Evolutionary conservation across 2,797 vertebrate genomes (phyloP), one percentile per base, ranked within the genome.

Genomic region (Delichon dasypus): DNA sequence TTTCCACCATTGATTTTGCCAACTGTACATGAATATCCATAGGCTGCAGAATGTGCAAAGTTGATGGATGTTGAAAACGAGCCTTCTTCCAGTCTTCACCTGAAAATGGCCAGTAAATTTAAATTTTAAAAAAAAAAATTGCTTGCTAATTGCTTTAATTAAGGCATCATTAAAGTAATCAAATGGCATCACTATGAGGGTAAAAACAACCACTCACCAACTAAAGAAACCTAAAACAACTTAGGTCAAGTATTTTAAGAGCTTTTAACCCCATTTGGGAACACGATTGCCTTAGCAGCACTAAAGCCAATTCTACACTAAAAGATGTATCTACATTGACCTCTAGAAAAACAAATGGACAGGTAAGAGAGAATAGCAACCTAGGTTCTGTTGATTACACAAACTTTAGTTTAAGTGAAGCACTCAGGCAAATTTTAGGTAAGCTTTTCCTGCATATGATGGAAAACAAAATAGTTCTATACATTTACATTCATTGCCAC

Each of bases 1-100:
- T 99, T 54, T 99, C 99, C 89, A 99, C 98, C 99, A 99, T 99
- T 4, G 99, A 98, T 96, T 99, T 99, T 81, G 98, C 98, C 85
- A 99, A 76, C 87, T 99, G 98, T 27, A 99, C 91, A 1, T 98
- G 98, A 94, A 99, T 98, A 97, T 99, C 99, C 98, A 99, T 98
- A 3, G 99, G 99, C 61, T 98, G 99, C 27, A 99, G 97, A 84
- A 99, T 93, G 93, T 99, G 99, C 72, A 99, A 98, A 36, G 97
- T 67, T 4, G 99, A 99, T 2, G 98, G 98, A 42, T 94, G 98
- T 66, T 98, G 97, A 79, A 98, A 97, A 73, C 98, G 98, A 58
- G 98, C 98, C 7, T 97, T 93, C 95, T 98, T 98, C 99, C 99
- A 99, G 66, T 98, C 97, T 85, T 99, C 98, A 67, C 98, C 99